These are phyloP conservation scores for Numida meleagris DNA, from an alignment of 2,113 vertebrate species.

Conservation along the genomic window DNA sequence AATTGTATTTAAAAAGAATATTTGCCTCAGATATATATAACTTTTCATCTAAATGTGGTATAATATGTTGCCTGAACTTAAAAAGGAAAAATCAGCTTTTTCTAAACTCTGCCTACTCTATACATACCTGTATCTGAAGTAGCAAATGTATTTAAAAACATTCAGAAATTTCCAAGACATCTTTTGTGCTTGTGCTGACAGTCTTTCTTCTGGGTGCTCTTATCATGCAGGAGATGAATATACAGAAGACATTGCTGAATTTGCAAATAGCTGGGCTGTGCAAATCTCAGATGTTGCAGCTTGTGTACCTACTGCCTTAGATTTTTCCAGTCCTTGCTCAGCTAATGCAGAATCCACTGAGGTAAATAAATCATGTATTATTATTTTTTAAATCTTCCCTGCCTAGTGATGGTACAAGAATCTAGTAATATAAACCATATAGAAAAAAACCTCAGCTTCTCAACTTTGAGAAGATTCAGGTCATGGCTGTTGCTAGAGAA, in stretches of 20 bases:
- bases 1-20: neutral
- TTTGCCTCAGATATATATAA: neutral
- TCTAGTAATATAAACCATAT: neutral
- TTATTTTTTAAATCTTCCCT: neutral
- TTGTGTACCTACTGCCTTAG: slow-evolving; percentile 86
- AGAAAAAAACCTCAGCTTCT: neutral
- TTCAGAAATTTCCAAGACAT: neutral
- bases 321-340: slow-evolving; percentile 91
- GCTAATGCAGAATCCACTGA: slow-evolving; percentile 87
- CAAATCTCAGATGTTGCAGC: slow-evolving; percentile 82
- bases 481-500: neutral
- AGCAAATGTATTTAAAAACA: neutral
- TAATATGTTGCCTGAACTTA: neutral
- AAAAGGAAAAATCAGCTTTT: neutral
- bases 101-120: accelerated
- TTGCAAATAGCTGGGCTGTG: slow-evolving; percentile 94
- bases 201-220: neutral
- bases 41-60: neutral
- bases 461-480: neutral
- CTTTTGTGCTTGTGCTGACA: neutral
- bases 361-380: slow-evolving; percentile 73
- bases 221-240: slow-evolving; percentile 70
- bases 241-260: slow-evolving; percentile 89
- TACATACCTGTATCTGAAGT: neutral
- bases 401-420: neutral